These are phyloP conservation scores for Eumerus sabulonum DNA, from an alignment of 2,888 invertebrate genomes.

Conservation along the genomic window DNA sequence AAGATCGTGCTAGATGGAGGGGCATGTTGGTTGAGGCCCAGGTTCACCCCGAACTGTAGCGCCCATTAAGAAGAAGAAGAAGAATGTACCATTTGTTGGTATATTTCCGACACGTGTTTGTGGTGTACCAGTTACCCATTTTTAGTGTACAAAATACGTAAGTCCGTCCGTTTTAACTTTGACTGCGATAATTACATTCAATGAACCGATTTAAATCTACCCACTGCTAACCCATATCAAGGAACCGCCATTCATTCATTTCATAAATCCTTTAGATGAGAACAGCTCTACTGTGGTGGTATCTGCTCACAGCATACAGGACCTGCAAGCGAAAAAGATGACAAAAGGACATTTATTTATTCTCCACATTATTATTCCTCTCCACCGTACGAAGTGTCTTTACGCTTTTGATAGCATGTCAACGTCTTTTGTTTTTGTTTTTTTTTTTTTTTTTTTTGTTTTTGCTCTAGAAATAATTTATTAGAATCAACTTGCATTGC, in stretches of 20 bases:
- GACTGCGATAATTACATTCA: no score
- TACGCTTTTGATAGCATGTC: background rate
- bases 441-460: no score
- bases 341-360: constrained; percentile 13
- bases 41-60: no score
- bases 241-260: constrained; percentile 11
- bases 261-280: constrained; percentile 24
- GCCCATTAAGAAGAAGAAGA: no score
- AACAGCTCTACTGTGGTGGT: constrained; percentile 13
- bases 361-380: background rate
- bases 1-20: no score
- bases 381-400: background rate
- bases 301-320: background rate
- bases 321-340: constrained; percentile 3
- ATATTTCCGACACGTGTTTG: no score
- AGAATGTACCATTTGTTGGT: no score
- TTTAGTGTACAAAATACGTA: no score
- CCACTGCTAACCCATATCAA: background rate
- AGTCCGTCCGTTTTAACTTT: no score
- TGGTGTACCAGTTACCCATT: no score
- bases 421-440: constrained; percentile 5
- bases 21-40: no score
- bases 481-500: background rate
- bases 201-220: no score
- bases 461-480: constrained; percentile 1